Conservation (phyloP, 2,888 invertebrate genomes). For the Stegana nigrithorax region DNA sequence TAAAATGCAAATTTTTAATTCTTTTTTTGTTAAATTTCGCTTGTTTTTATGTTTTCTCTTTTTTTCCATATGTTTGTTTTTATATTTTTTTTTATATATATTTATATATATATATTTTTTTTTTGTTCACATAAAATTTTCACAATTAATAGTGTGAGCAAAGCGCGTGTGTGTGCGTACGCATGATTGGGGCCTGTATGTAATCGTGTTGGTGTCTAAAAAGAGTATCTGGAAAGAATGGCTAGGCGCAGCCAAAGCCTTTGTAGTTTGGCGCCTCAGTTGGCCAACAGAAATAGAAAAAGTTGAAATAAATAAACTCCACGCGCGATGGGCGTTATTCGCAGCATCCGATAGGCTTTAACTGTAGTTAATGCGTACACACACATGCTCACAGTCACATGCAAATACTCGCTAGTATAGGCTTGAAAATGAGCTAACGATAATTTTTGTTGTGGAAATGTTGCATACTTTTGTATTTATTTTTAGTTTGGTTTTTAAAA, state of each 20-base stretch:
- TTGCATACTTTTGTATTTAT: conserved; percentile 35
- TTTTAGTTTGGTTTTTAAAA: conserved; percentile 28
- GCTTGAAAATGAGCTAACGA: background rate
- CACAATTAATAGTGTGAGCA: conserved; percentile 59
- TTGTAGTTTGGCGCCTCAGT: background rate
- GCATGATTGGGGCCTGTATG: background rate
- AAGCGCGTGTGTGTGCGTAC: conserved; percentile 31
- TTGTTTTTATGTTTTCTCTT: conserved; percentile 21
- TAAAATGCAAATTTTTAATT: conserved; percentile 15
- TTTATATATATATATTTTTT: background rate
- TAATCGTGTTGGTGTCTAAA: conserved; percentile 51
- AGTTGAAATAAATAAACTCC: conserved; percentile 10
- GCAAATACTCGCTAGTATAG: background rate
- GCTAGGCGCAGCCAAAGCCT: background rate
- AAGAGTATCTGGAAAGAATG: conserved; percentile 11
- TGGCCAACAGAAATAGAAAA: conserved; percentile 27
- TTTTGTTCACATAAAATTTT: conserved; percentile 49
- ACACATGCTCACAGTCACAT: background rate
- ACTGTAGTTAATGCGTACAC: too few relatives aligned
- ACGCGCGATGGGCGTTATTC: conserved; percentile 39
- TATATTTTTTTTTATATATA: too few relatives aligned
- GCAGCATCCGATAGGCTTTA: conserved; percentile 35
- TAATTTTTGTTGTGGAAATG: background rate
- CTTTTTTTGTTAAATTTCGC: conserved; percentile 21
- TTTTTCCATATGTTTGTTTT: conserved; percentile 43